Conservation (phyloP, 2,113 vertebrate genomes). For the Phylloscopus whistleri region DNA sequence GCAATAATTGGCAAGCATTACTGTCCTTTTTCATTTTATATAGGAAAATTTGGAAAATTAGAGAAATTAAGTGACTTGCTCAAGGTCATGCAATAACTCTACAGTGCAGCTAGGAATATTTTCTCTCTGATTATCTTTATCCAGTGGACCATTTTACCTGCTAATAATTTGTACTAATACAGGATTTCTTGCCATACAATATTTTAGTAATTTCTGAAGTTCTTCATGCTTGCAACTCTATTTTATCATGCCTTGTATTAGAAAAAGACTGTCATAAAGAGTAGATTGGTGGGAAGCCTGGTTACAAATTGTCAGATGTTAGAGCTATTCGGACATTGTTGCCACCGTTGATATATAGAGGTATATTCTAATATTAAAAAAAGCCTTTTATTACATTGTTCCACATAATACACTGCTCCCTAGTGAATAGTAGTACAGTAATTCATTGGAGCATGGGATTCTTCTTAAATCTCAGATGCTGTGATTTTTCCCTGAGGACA, state of each 20-base stretch:
- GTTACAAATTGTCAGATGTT: conserved; percentile 47
- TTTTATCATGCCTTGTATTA: conserved; percentile 44
- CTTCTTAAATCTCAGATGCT: conserved; percentile 66
- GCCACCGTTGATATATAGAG: conserved; percentile 43
- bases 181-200: background rate
- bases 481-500: conserved; percentile 66
- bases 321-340: conserved; percentile 48
- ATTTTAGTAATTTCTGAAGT: conserved; percentile 52
- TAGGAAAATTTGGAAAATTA: background rate
- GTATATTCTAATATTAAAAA: conserved; percentile 47
- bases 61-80: conserved; percentile 5
- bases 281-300: conserved; percentile 10
- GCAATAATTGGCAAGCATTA: background rate
- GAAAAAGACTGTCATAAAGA: conserved; percentile 45
- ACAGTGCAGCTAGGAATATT: background rate
- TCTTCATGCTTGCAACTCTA: conserved; percentile 44
- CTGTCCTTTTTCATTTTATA: background rate
- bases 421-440: conserved; percentile 45
- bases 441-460: conserved; percentile 62
- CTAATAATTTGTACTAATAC: conserved; percentile 34
- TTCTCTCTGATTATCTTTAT: conserved; percentile 28
- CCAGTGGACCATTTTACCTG: conserved; percentile 14
- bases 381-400: conserved; percentile 45
- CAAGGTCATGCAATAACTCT: conserved; percentile 42
- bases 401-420: conserved; percentile 50